phyloP scores from a whole-genome alignment of 2,113 vertebrate genomes.

The Halichoeres trimaculatus region DNA sequence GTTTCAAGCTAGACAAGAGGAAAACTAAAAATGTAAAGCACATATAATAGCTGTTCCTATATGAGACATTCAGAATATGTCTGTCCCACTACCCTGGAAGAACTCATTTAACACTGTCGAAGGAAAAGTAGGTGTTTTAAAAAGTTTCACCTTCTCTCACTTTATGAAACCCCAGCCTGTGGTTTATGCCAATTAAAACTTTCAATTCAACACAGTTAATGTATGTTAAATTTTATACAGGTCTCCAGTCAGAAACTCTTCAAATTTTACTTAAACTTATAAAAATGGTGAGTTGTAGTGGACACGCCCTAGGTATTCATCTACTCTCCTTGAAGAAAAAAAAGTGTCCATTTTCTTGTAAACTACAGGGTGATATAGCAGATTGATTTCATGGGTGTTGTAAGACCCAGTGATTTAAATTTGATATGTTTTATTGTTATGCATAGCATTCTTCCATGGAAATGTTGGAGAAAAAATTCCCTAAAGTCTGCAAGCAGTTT shows the following conservation, averaged over 20 bases:
- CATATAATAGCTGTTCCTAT: constrained; percentile 7
- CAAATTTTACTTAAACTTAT: not conserved
- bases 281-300: not conserved
- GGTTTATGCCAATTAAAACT: not conserved
- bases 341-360: not conserved
- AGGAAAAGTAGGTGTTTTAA: constrained; percentile 50
- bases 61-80: constrained; percentile 25
- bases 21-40: constrained; percentile 20
- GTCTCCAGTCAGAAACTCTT: not conserved
- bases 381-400: not conserved
- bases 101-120: constrained; percentile 18
- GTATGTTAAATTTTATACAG: not conserved
- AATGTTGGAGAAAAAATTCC: not conserved
- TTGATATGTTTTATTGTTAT: not conserved
- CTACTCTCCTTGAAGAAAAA: not conserved
- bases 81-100: constrained; percentile 22
- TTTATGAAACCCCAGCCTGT: not conserved
- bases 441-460: not conserved
- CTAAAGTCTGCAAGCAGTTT: too few relatives aligned
- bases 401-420: not conserved
- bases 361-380: not conserved
- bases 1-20: constrained; percentile 41
- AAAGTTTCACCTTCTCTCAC: not conserved
- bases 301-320: not conserved
- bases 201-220: not conserved